These are phyloP conservation scores for Ornithoptera priamus DNA, from an alignment of 2,888 invertebrate species.

Conservation along the genomic window DNA sequence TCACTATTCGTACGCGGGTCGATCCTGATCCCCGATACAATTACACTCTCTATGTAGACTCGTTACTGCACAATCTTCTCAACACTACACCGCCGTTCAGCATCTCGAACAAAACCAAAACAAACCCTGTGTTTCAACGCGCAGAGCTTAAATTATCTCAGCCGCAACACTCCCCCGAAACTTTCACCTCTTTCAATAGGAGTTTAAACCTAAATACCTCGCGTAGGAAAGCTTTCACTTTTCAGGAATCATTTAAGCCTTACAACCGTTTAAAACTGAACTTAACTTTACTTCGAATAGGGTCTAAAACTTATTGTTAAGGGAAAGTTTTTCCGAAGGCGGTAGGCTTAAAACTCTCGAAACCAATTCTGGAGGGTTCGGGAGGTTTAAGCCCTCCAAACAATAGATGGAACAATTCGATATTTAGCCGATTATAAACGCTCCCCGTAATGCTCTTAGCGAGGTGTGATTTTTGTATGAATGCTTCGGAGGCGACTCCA, in stretches of 20 bases:
- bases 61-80: constrained; percentile 76
- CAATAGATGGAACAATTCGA: constrained; percentile 78
- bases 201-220: constrained; percentile 79
- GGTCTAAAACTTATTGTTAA: constrained; percentile 44
- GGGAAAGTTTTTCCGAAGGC: constrained; percentile 64
- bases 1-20: constrained; percentile 55
- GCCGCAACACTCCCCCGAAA: constrained; percentile 56
- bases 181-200: constrained; percentile 80
- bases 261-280: constrained; percentile 43
- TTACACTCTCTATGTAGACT: constrained; percentile 75
- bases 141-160: constrained; percentile 46
- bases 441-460: constrained; percentile 73
- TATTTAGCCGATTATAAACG: constrained; percentile 78
- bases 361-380: constrained; percentile 72
- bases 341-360: constrained; percentile 76
- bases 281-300: constrained; percentile 44
- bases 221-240: constrained; percentile 79
- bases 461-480: constrained; percentile 70
- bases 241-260: constrained; percentile 72
- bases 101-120: constrained; percentile 35
- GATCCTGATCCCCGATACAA: constrained; percentile 76
- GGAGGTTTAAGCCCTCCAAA: constrained; percentile 69
- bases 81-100: constrained; percentile 52
- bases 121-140: constrained; percentile 39
- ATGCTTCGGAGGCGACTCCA: constrained; percentile 32